Evolutionary conservation across 2,888 invertebrate genomes (phyloP), one percentile per base, ranked within the genome.

Genomic region (Xanthorhoe spadicearia): DNA sequence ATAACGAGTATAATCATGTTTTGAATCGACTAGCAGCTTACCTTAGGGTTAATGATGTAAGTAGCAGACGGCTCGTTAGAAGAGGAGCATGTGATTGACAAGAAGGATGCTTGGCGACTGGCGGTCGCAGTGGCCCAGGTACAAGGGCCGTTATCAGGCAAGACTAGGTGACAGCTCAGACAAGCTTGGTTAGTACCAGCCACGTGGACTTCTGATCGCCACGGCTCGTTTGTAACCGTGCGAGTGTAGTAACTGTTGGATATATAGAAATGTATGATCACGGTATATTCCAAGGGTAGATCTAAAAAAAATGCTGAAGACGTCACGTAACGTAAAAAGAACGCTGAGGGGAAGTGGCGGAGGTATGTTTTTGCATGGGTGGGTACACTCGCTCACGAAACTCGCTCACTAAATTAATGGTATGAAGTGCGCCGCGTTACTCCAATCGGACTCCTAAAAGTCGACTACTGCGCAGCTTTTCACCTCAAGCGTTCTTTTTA

Each of bases 171-270:
- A 54, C 73, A 73, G 55, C 73, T 73, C 50, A 73, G 64, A 52
- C 73, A 73, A 6, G 5, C 85, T 89, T 38, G 75, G 78, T 46
- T 79, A 0, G 84, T 80, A 32, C 94, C 94, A 23, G 94, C 94
- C 48, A 95, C 92, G 70, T 97, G 97, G 70, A 96, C 93, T 51
- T 98, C 96, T 23, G 95, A 94, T 70, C 95, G 94, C 73, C 95
- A 94, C 0, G 97, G 96, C 70, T 94, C 87, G 18, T 90, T 92
- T 1, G 92, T 86, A 5, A 94, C 91, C 0, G 96, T 96, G 5
- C 95, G 96, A 46, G 95, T 94, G 90, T 95, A 98, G 88, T 96
- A 98, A 69, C 98, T 97, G 84, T 0, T 68, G 51, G 23, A 32
- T 7, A 59, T 9, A 17, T 4, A 13, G 3, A 23, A 23, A 23